Conservation (phyloP, 2,113 vertebrate species). For the Echinops telfairi region DNA sequence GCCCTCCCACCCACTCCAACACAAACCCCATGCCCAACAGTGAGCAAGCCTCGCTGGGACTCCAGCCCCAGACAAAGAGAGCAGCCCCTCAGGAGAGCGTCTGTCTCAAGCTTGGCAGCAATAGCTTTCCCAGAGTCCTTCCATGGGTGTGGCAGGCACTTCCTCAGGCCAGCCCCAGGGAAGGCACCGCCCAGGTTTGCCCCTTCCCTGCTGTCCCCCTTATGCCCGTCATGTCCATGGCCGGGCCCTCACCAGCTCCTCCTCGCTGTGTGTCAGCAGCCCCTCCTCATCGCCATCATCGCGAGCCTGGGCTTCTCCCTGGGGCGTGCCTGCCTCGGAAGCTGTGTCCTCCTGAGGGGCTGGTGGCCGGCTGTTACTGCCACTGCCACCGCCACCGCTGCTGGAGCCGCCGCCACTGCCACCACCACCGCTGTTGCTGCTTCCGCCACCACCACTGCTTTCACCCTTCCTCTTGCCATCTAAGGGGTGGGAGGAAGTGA, state of each 20-base stretch:
- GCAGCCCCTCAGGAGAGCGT: background rate
- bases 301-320: conserved; percentile 87
- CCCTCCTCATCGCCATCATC: conserved; percentile 90
- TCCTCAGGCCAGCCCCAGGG: no score
- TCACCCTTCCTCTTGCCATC: conserved; percentile 90
- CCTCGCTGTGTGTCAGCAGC: conserved; percentile 88
- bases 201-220: background rate
- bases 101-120: no score
- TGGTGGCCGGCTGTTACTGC: conserved; percentile 51
- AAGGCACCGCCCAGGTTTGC: background rate
- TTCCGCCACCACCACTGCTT: rapidly evolving
- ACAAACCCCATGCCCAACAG: no score
- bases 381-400: conserved; percentile 76
- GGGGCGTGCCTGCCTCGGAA: conserved; percentile 87
- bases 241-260: conserved; percentile 90
- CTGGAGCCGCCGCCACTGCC: conserved; percentile 72
- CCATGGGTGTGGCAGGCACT: no score
- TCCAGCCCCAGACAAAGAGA: background rate
- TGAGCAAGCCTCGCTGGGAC: no score
- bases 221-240: background rate
- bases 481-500: conserved; percentile 67
- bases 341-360: conserved; percentile 89
- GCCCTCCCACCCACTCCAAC: no score
- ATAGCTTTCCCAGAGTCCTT: no score
- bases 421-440: rapidly evolving